Base-by-base conservation (phyloP, 2,888 invertebrate species). In the Aplocera efformata region DNA sequence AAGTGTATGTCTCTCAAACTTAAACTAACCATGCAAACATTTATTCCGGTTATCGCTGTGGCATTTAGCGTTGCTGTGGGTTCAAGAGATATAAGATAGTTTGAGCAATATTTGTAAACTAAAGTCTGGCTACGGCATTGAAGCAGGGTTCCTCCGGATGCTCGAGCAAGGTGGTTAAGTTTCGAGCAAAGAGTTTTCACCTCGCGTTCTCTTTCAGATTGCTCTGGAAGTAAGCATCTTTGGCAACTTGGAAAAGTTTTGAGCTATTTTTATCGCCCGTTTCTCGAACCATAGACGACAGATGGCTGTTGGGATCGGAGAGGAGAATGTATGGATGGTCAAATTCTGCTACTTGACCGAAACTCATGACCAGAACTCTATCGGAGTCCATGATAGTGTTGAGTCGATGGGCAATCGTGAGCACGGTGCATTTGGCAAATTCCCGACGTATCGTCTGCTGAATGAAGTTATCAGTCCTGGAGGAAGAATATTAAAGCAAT, bases 321-420 rank as follows among this genome's bases (percentile, higher is more conserved):
- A 92, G 75, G 23, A 91, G 64, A 7, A 80, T 66, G 60, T 90
- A 86, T 0, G 94, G 94, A 50, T 91, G 89, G 44, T 93, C 93
- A 68, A 90, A 93, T 75, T 94, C 94, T 42, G 80, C 72, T 4
- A 80, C 89, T 29, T 89, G 85, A 0, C 92, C 92, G 54, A 88
- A 86, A 58, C 90, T 91, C 79, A 92, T 86, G 5, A 92, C 90
- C 6, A 92, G 60, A 84, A 96, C 94, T 64, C 94, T 91, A 73
- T 95, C 94, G 2, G 94, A 95, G 78, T 97, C 96, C 91, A 97
- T 91, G 60, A 98, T 96, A 5, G 97, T 98, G 74, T 97, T 97
- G 41, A 98, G 90, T 32, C 97, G 91, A 78, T 98, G 97, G 6
- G 97, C 97, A 29, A 98, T 96, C 0, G 97, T 97, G 7, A 98